A percentile compares a stretch with the other conserved stretches of the same genome.
Conservation (phyloP, 2,113 vertebrate genomes). For the Austrofundulus limnaeus region DNA sequence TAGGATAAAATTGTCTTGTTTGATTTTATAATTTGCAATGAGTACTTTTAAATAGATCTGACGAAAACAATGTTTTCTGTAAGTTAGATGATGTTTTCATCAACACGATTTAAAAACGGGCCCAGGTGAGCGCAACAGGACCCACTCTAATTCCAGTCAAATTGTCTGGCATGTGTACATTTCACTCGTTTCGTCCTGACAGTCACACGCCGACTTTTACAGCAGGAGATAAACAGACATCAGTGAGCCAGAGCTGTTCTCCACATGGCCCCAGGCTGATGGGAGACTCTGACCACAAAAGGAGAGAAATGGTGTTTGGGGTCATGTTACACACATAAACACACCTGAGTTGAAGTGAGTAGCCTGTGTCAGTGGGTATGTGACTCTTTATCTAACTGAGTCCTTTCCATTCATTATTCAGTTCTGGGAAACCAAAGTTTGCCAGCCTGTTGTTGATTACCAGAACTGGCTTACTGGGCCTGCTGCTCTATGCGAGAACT, state of each 20-base stretch:
- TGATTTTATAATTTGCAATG: too few relatives aligned
- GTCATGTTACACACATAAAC: slow-evolving; percentile 56
- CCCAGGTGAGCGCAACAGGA: neutral
- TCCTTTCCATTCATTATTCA: slow-evolving; percentile 60
- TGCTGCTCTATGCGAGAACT: neutral
- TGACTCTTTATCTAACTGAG: slow-evolving; percentile 28
- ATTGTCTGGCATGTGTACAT: slow-evolving; percentile 17
- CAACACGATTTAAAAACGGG: too few relatives aligned
- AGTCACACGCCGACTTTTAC: slow-evolving; percentile 33
- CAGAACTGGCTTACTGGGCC: slow-evolving; percentile 10
- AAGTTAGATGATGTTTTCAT: too few relatives aligned
- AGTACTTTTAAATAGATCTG: too few relatives aligned
- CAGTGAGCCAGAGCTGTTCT: slow-evolving; percentile 17
- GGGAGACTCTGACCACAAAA: slow-evolving; percentile 45
- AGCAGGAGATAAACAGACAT: slow-evolving; percentile 45
- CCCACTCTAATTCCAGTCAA: slow-evolving; percentile 1
- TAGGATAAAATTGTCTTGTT: too few relatives aligned
- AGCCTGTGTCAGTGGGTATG: slow-evolving; percentile 28
- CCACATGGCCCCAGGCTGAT: slow-evolving; percentile 45
- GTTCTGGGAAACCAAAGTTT: slow-evolving; percentile 38
- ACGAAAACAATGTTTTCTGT: too few relatives aligned
- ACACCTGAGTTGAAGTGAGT: slow-evolving; percentile 46
- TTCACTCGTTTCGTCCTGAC: slow-evolving; percentile 26
- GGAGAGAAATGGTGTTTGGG: slow-evolving; percentile 47
- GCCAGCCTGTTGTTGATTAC: slow-evolving; percentile 24